Base-by-base conservation (phyloP, 2,113 vertebrate species). In the Tragelaphus strepsiceros region DNA sequence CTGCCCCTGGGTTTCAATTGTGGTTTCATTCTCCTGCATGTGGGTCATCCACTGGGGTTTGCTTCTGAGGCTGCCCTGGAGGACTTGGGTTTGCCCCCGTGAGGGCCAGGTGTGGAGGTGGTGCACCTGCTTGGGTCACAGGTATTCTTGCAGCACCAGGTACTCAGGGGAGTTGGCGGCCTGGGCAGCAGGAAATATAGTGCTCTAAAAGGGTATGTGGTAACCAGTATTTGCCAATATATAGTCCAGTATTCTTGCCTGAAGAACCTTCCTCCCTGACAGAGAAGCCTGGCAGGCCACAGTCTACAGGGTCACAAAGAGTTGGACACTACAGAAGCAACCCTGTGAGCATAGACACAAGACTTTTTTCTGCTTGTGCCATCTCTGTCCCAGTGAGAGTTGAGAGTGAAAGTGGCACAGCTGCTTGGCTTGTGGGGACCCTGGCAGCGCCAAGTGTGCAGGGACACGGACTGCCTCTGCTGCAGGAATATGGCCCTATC, bases 321-420 rank as follows among this genome's bases (percentile, higher is more conserved):
- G n/a, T 3, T 71, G n/a, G 67, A 35, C n/a, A 22, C 67, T 35
- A 22, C n/a, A 0, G 0, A 19, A 35, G 64, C n/a, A 71, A 21
- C 64, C 32, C n/a, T 71, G 67, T 2, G 2, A 2, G n/a, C 67
- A 35, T 71, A 71, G 67, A 35, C 2, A 5, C 17, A 71, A 35
- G 67, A 6, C 9, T 22, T 35, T 13, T 58, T 64, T 39, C 6
- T 35, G 64, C 67, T n/a, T 35, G 19, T 71, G n/a, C 19, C 67
- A 35, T n/a, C 4, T 35, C 67, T 22, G 67, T 71, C n/a, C 19
- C n/a, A 22, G n/a, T 22, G 67, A 71, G n/a, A 39, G 67, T 35
- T 6, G 19, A 71, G 67, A 2, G 0, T 71, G 67, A 71, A 71
- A 12, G 67, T 71, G 67, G n/a, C n/a, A 35, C 67, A 35, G 67